Base-by-base conservation (phyloP, 2,888 invertebrate species). In the Aproaerema taeniolella region DNA sequence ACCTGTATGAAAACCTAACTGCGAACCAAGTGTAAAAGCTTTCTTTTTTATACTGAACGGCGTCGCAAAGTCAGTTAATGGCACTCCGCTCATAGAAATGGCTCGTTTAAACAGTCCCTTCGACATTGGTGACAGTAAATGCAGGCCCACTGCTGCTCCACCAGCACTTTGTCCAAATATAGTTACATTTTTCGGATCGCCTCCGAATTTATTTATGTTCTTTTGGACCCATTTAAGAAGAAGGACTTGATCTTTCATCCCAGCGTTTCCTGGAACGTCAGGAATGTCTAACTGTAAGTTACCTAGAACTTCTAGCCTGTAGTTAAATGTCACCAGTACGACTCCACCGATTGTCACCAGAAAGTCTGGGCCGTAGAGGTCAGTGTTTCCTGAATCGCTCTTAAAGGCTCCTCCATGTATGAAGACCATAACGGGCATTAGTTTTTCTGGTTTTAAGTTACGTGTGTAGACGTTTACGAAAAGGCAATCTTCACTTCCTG, bases 181-280 rank as follows among this genome's bases (percentile, higher is more conserved):
- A 0, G 74, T 74, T 0, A 73, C 53, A 33, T 61, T 66, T 1
- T 52, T 45, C 0, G 65, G 52, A 41, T 70, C 58, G 4, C 73
- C 71, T n/a, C 72, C 70, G 32, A 72, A 72, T 2, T 46, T 43
- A 0, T 37, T 15, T 9, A 72, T 67, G 32, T 71, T 71, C 9
- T 54, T 49, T 14, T 63, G 49, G 0, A 73, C 58, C 72, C 71
- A 74, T 38, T 50, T 61, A 10, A 72, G 40, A 8, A 70, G 69
- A 2, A 58, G 53, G 0, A 64, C 61, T 55, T 69, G 70, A 28
- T 74, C 73, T 48, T 88, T 89, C 13, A 89, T 51, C 0, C 87
- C 89, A 41, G 88, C 88, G 55, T 91, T 91, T 2, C 91, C 90
- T 0, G 89, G 88, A 0, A 88, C 88, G 29, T 86, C 88, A 33